Percentiles rank a stretch among this genome's conserved stretches.
phyloP scores from a whole-genome alignment of 2,113 vertebrate genomes.

The Atlantisia rogersi region DNA sequence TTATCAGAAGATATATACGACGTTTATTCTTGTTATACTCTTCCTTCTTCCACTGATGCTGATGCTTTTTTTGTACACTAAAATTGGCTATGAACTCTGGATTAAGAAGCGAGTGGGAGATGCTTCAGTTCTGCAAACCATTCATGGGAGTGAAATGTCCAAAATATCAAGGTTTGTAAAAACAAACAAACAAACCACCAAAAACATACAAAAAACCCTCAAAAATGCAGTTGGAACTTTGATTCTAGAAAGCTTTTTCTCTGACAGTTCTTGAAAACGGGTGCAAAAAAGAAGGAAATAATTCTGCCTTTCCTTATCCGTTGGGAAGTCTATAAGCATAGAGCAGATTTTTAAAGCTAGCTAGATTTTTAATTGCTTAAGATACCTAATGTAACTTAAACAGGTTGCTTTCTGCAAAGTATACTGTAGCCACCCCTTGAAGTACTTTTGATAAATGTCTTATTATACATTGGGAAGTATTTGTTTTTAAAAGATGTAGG shows the following conservation, averaged over 20 bases:
- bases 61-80: conserved; percentile 77
- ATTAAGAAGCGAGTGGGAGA: conserved; percentile 78
- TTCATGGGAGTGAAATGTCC: conserved; percentile 76
- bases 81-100: conserved; percentile 79
- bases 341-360: background rate
- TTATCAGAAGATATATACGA: conserved; percentile 74
- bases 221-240: background rate
- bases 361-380: background rate
- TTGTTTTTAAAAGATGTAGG: background rate
- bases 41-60: conserved; percentile 75
- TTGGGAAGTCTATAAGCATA: background rate
- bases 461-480: background rate
- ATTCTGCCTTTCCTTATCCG: background rate
- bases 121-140: conserved; percentile 71
- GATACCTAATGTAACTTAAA: background rate
- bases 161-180: conserved; percentile 77
- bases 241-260: background rate
- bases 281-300: background rate
- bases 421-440: background rate
- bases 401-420: background rate
- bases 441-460: background rate
- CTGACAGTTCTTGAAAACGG: background rate
- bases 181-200: background rate
- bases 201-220: no score
- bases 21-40: conserved; percentile 75